These are phyloP conservation scores for Tamandua tetradactyla DNA, from an alignment of 2,797 vertebrate genomes.

Conservation along the genomic window DNA sequence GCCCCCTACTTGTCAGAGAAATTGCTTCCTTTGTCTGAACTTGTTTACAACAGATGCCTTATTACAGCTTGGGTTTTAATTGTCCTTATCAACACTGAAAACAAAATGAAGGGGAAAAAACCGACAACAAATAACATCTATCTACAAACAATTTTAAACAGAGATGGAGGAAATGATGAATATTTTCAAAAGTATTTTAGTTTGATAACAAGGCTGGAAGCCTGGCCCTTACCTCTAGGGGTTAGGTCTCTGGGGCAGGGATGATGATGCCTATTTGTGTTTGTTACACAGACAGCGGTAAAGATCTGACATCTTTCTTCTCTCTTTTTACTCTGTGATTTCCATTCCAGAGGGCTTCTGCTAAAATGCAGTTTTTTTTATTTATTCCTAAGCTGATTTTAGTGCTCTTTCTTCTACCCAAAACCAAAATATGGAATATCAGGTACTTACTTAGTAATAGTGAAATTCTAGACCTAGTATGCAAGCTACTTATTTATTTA, in stretches of 20 bases:
- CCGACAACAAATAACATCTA: slow-evolving; percentile 52
- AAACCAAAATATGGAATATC: slow-evolving; percentile 44
- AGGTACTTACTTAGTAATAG: slow-evolving; percentile 2
- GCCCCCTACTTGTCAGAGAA: slow-evolving; percentile 57
- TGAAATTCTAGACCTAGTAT: slow-evolving; percentile 19
- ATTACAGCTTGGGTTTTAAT: slow-evolving; percentile 80
- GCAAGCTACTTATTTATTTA: background rate
- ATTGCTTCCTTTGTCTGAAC: slow-evolving; percentile 76
- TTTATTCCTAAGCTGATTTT: slow-evolving; percentile 46
- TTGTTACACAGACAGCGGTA: background rate
- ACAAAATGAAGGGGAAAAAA: slow-evolving; percentile 57
- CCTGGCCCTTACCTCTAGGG: background rate
- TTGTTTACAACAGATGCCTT: slow-evolving; percentile 79
- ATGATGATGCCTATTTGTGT: slow-evolving; percentile 65
- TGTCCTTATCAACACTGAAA: slow-evolving; percentile 79
- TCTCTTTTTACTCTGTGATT: slow-evolving; percentile 42
- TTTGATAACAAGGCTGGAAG: slow-evolving; percentile 41
- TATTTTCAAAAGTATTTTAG: slow-evolving; percentile 23
- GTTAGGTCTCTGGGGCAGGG: slow-evolving; percentile 47
- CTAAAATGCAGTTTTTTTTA: slow-evolving; percentile 38
- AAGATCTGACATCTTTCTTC: slow-evolving; percentile 44
- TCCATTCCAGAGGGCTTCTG: slow-evolving; percentile 46
- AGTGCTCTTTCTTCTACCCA: slow-evolving; percentile 37
- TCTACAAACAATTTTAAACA: slow-evolving; percentile 53
- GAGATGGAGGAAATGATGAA: slow-evolving; percentile 16